These are phyloP conservation scores for Lucinisca nassula DNA, from an alignment of 2,888 invertebrate genomes.

Conservation along the genomic window DNA sequence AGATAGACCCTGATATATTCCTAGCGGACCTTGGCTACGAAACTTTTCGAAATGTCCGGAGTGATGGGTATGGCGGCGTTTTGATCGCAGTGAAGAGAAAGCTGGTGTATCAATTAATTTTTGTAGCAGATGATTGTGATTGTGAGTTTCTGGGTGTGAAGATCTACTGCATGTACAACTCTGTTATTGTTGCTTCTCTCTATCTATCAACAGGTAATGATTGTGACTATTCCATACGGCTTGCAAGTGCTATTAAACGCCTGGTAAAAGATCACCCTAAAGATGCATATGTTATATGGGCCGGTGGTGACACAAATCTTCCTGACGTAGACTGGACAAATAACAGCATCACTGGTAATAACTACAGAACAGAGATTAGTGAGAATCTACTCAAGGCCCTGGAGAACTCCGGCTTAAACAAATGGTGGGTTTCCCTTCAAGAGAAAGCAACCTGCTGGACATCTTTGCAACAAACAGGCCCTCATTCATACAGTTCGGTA, in stretches of 20 bases:
- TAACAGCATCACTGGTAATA: slow-evolving; percentile 6
- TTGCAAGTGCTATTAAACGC: not conserved
- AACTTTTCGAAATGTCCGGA: not conserved
- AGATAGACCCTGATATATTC: not conserved
- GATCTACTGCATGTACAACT: not conserved
- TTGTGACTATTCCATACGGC: not conserved
- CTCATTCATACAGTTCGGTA: slow-evolving; percentile 19
- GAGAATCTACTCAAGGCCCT: not conserved
- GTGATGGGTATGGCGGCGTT: not conserved
- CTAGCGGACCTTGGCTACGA: not conserved
- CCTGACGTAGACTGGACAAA: not conserved
- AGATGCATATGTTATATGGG: not conserved
- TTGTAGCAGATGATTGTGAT: not conserved
- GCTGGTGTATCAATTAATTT: not conserved
- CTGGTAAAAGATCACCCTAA: not conserved
- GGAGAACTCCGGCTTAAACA: not conserved
- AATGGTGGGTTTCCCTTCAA: slow-evolving; percentile 13
- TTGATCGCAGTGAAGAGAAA: not conserved
- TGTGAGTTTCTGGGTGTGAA: not conserved
- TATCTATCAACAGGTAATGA: not conserved
- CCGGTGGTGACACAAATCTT: not conserved
- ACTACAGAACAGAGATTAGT: not conserved
- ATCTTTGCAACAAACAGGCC: slow-evolving; percentile 34
- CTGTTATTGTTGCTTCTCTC: not conserved
- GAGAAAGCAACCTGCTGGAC: slow-evolving; percentile 24